Conservation (phyloP, 2,888 invertebrate species). For the Hypomecis punctinalis region DNA sequence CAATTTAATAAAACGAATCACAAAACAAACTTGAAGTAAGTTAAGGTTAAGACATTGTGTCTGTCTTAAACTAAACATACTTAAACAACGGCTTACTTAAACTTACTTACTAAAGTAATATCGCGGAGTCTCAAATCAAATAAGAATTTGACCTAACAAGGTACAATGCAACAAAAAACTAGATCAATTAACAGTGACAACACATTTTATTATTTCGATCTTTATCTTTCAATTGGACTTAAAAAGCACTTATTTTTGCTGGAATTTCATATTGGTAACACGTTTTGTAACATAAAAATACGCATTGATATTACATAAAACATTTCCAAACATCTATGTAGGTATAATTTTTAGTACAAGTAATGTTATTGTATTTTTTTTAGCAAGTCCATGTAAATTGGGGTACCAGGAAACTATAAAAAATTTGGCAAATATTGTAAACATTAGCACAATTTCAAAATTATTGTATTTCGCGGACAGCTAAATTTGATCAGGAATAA, state of each 20-base stretch:
- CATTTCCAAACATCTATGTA: conserved; percentile 1
- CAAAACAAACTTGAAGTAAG: too few species aligned
- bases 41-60: too few species aligned
- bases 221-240: too few species aligned
- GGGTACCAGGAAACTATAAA: conserved; percentile 4
- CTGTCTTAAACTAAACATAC: too few species aligned
- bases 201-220: too few species aligned
- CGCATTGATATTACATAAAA: conserved; percentile 12
- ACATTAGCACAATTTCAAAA: conserved; percentile 10
- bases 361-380: conserved; percentile 5
- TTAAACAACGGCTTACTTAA: too few species aligned
- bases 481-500: background rate
- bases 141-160: too few species aligned
- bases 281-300: conserved; percentile 8
- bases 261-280: conserved; percentile 1
- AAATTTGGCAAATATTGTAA: background rate
- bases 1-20: too few species aligned
- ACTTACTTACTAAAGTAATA: too few species aligned
- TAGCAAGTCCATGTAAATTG: conserved; percentile 19
- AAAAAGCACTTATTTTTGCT: background rate
- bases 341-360: background rate
- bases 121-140: too few species aligned
- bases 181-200: too few species aligned
- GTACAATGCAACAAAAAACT: too few species aligned
- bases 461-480: background rate